Base-by-base conservation (phyloP, 2,888 invertebrate species). In the Artemia sinica region DNA sequence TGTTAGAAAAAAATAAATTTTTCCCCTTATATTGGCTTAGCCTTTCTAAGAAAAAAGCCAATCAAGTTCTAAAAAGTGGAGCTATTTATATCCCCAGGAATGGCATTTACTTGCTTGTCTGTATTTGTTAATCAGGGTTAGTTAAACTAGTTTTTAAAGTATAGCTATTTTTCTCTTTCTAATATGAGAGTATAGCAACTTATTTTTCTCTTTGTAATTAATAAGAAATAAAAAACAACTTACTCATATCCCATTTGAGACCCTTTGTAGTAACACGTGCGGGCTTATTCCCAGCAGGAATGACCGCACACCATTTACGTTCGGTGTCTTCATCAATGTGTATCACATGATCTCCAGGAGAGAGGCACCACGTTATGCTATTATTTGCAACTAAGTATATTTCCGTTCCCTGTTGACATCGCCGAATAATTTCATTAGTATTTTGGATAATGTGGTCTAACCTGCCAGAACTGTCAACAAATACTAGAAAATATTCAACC, bases 351-450 rank as follows among this genome's bases (percentile, higher is more conserved):
- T 28, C 18, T 9, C 63, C 63, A 9, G 63, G 63, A 18, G 63
- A 28, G n/a, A 58, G 28, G 28, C 63, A 58, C 63, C 63, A 58
- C 14, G 63, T 58, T 58, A 58, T 58, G 63, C 63, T 58, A 58
- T 58, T 28, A 11, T 58, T n/a, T 9, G 63, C 63, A 18, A 58
- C 14, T 9, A 58, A 28, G 63, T 58, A 58, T 9, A 58, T 28
- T n/a, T 58, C 18, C 63, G 10, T n/a, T 8, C 63, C 63, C 11
- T 18, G n/a, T 28, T 58, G 63, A 28, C 63, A 28, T 58, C 63
- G 8, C 10, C 63, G 11, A 28, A 58, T 58, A 10, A 58, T 58
- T 58, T 58, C 63, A 10, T 58, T 58, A 2, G 63, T 28, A 58
- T 58, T 58, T 10, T 58, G 63, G 63, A 58, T 58, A 18, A 58